Percentiles rank a stretch among this genome's conserved stretches.
phyloP scores from a whole-genome alignment of 2,888 invertebrate species.

The Clitarchus hookeri region DNA sequence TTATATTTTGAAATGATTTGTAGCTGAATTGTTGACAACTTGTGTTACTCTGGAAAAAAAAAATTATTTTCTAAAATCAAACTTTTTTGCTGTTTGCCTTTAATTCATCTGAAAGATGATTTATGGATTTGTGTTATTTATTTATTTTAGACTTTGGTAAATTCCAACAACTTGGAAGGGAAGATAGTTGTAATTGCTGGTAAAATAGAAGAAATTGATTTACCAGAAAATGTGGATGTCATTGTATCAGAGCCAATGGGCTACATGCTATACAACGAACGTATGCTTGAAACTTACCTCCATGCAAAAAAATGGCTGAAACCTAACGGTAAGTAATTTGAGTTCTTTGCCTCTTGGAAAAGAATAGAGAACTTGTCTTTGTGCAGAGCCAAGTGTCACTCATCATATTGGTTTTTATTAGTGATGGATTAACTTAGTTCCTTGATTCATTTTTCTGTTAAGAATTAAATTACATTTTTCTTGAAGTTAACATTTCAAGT shows the following conservation, averaged over 20 bases:
- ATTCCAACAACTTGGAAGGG: slow-evolving; percentile 85
- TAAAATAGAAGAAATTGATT: slow-evolving; percentile 96
- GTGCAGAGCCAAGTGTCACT: no score
- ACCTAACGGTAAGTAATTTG: slow-evolving; percentile 61
- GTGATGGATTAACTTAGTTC: no score
- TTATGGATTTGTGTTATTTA: slow-evolving; percentile 24
- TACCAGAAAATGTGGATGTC: slow-evolving; percentile 94
- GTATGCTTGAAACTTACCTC: slow-evolving; percentile 98
- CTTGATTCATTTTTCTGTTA: no score
- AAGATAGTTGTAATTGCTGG: slow-evolving; percentile 93
- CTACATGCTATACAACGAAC: slow-evolving; percentile 99
- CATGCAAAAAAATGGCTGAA: slow-evolving; percentile 98
- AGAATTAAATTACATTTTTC: no score
- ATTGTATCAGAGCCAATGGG: slow-evolving; percentile 99
- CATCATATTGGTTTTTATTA: background rate
- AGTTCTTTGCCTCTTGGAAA: background rate
- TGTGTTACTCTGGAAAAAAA: no score
- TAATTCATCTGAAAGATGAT: background rate
- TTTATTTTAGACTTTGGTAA: slow-evolving; percentile 71
- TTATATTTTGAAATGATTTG: no score
- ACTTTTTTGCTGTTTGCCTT: no score
- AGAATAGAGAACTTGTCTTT: background rate
- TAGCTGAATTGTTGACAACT: no score
- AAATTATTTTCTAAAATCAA: no score
- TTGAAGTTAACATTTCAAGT: no score